These are phyloP conservation scores for Dysdera silvatica DNA, from an alignment of 1,140 invertebrate genomes.

Conservation along the genomic window DNA sequence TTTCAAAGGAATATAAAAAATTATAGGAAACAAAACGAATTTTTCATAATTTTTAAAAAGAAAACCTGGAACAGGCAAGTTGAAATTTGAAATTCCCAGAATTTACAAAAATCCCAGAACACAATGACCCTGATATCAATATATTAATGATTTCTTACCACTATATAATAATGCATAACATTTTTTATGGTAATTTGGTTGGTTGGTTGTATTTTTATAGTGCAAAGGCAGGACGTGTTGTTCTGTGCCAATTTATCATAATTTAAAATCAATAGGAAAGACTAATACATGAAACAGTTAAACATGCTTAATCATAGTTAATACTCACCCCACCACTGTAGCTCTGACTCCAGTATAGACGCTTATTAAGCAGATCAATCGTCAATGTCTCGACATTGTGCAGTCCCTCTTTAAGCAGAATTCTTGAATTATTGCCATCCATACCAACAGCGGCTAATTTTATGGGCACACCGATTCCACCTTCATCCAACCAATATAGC, in stretches of 20 bases:
- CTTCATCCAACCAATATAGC: conserved; percentile 93
- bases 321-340: conserved; percentile 57
- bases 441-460: conserved; percentile 90
- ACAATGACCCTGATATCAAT: too few relatives aligned
- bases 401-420: conserved; percentile 54
- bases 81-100: neutral
- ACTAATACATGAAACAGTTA: too few relatives aligned
- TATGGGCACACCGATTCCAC: conserved; percentile 75
- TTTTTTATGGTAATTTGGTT: too few relatives aligned
- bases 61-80: neutral
- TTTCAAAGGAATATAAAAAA: too few relatives aligned
- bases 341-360: conserved; percentile 76
- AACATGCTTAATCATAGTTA: neutral
- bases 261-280: conserved; percentile 4
- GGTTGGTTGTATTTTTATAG: too few relatives aligned
- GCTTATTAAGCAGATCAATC: conserved; percentile 72
- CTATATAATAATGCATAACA: neutral
- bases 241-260: too few relatives aligned
- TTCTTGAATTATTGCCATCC: conserved; percentile 69
- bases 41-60: too few relatives aligned
- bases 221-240: too few relatives aligned
- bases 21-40: too few relatives aligned
- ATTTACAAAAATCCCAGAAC: neutral
- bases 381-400: conserved; percentile 71
- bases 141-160: neutral